Evolutionary conservation across 1,140 invertebrate species (phyloP), one percentile per base, ranked within the genome.

Genomic region (Ridgeia piscesae): DNA sequence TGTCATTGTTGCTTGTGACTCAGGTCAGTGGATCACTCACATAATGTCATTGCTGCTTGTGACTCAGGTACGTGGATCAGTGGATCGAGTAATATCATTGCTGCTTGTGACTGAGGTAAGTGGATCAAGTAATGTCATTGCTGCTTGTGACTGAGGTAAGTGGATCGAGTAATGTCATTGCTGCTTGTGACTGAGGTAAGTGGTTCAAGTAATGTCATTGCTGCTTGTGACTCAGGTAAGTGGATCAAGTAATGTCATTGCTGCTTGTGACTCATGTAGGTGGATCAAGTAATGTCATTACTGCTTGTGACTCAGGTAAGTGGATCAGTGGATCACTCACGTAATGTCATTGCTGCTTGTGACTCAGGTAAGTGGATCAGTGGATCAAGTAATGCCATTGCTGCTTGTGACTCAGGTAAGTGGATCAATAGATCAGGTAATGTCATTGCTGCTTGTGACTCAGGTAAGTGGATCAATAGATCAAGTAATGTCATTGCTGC

Each of bases 391-490:
- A 77, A 35, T 14, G 89, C 31, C 89, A 90, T 90, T n/a, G 35
- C 89, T 33, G 89, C 89, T 27, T 90, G 89, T n/a, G 89, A 90
- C n/a, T 27, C 35, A 2, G n/a, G n/a, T n/a, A 90, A 34, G 31
- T 90, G 34, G 35, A n/a, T 34, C 35, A 90, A 90, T 4, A 14
- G 58, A 21, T 77, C 58, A 27, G 27, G 58, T 77, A 77, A 35
- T 14, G 89, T 35, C 89, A 90, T 90, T n/a, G 35, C 89, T 33
- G 89, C 89, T 27, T 90, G 89, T n/a, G 89, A 90, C n/a, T 27
- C 35, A 2, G n/a, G n/a, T n/a, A 90, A 34, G 31, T 90, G 34
- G 35, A n/a, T 34, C 35, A 90, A 90, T 4, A 14, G 58, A 21
- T 77, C 58, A 27, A 77, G 58, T 77, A 77, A 35, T 14, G 89